These are phyloP conservation scores for Chloromyia formosa DNA, from an alignment of 2,888 invertebrate species.

Conservation along the genomic window DNA sequence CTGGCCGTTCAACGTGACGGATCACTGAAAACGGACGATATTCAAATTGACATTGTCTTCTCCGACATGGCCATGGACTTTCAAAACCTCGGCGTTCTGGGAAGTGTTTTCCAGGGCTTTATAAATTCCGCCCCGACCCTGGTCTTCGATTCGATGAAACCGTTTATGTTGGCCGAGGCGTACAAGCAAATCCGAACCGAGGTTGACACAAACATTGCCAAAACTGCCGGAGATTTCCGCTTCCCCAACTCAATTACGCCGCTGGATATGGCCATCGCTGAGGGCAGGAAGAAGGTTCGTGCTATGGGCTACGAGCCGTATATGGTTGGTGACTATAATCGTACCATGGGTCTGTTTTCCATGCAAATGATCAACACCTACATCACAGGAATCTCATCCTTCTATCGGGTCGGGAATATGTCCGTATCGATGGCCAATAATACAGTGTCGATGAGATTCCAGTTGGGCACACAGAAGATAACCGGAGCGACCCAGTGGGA, in stretches of 20 bases:
- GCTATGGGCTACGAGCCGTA: conserved; percentile 77
- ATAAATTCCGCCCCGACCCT: conserved; percentile 84
- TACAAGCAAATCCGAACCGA: conserved; percentile 77
- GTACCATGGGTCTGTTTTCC: conserved; percentile 75
- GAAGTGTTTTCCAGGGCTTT: conserved; percentile 74
- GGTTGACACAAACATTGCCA: conserved; percentile 77
- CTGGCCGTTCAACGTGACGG: conserved; percentile 80
- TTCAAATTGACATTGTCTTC: conserved; percentile 81
- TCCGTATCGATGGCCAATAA: conserved; percentile 77
- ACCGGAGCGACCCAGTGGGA: conserved; percentile 84
- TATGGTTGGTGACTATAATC: conserved; percentile 76
- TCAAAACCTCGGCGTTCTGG: conserved; percentile 80
- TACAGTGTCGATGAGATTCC: conserved; percentile 68
- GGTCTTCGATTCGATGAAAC: conserved; percentile 88
- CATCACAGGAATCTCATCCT: conserved; percentile 80
- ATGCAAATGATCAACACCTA: conserved; percentile 78
- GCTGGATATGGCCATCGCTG: conserved; percentile 82
- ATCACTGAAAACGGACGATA: conserved; percentile 78
- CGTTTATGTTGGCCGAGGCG: conserved; percentile 80
- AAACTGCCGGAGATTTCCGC: conserved; percentile 73
- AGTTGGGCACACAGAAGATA: conserved; percentile 82
- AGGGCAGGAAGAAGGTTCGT: conserved; percentile 75
- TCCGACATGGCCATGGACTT: conserved; percentile 81
- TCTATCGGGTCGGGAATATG: conserved; percentile 84
- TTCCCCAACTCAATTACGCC: conserved; percentile 89